Percentiles rank a stretch among this genome's conserved stretches.
These are phyloP conservation scores for Halocaridina rubra DNA, from an alignment of 2,888 invertebrate species.

Conservation along the genomic window DNA sequence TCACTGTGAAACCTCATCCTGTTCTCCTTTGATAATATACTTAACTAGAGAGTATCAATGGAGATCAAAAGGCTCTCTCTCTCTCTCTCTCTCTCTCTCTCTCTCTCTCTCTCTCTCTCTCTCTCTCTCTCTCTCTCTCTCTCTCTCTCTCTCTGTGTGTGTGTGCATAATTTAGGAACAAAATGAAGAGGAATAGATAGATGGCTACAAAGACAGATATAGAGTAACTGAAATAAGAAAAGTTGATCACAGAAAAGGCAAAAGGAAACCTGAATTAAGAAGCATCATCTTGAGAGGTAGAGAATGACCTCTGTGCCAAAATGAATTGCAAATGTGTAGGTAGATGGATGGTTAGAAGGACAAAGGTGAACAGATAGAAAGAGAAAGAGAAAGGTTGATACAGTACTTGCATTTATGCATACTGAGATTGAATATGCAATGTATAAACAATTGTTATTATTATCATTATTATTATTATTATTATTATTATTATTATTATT, in stretches of 20 bases:
- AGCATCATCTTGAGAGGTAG: too few relatives aligned
- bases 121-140: slow-evolving; percentile 2
- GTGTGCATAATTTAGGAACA: neutral
- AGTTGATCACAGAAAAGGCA: too few relatives aligned
- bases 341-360: too few relatives aligned
- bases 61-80: neutral
- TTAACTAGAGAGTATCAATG: too few relatives aligned
- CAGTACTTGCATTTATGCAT: neutral
- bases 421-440: neutral
- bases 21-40: too few relatives aligned
- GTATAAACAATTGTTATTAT: neutral
- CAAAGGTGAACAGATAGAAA: neutral
- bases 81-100: neutral
- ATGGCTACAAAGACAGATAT: neutral
- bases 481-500: neutral
- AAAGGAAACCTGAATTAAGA: too few relatives aligned
- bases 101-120: neutral
- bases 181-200: neutral
- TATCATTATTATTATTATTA: neutral
- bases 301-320: too few relatives aligned
- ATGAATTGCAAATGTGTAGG: too few relatives aligned
- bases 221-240: too few relatives aligned
- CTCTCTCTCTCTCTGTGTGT: neutral
- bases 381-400: neutral
- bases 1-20: too few relatives aligned